A percentile compares a stretch with the other conserved stretches of the same genome.
These are phyloP conservation scores for Saiga tatarica DNA, from an alignment of 2,113 vertebrate species.

Conservation along the genomic window DNA sequence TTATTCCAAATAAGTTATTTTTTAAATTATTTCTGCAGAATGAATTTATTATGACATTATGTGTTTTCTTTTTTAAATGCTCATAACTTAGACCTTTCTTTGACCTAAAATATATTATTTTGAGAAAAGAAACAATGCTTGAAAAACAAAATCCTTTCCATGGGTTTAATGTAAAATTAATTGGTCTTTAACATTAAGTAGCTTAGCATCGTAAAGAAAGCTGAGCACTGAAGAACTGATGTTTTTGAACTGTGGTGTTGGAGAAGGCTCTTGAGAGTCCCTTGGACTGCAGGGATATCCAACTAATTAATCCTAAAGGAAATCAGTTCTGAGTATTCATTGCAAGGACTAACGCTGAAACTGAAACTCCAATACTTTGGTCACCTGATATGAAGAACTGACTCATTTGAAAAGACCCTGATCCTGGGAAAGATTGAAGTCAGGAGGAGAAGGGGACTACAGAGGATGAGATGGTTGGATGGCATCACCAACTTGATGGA, in stretches of 20 bases:
- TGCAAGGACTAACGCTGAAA: background rate
- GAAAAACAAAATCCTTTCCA: background rate
- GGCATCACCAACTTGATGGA: background rate
- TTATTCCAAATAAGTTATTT: background rate
- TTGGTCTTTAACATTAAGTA: background rate
- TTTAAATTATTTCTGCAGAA: background rate
- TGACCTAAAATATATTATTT: background rate
- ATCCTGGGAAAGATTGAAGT: background rate
- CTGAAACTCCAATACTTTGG: background rate
- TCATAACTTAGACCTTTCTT: background rate
- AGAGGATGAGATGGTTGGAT: background rate
- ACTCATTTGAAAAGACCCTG: background rate
- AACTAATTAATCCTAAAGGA: background rate
- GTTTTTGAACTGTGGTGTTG: background rate
- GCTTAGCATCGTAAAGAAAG: accelerated
- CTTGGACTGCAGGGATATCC: background rate
- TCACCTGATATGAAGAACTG: background rate
- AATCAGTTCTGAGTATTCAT: background rate
- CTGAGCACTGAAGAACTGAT: accelerated
- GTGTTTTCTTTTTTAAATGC: background rate
- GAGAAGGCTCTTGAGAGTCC: background rate
- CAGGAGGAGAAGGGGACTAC: background rate
- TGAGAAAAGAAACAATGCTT: background rate
- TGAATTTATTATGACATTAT: background rate
- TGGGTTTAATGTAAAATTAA: background rate